phyloP scores from a whole-genome alignment of 2,888 invertebrate species.

The Parapristionchus giblindavisi region DNA sequence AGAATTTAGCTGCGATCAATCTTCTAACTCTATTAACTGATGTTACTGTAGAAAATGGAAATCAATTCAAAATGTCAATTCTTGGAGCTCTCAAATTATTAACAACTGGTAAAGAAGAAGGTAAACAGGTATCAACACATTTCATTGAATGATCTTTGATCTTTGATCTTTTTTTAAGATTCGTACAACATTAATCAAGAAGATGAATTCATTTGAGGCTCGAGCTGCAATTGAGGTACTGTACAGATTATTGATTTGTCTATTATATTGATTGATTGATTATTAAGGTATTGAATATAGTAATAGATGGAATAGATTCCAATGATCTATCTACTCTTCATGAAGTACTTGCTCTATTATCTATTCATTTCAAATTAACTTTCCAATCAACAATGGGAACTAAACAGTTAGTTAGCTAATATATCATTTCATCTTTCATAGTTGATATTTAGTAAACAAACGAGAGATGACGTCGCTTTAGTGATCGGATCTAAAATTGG shows the following conservation, averaged over 20 bases:
- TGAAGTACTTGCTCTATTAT: constrained; percentile 17
- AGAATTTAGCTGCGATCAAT: constrained; percentile 18
- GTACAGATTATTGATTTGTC: not conserved
- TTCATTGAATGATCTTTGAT: not conserved
- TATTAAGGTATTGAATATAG: constrained; percentile 15
- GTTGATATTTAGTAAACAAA: constrained; percentile 22
- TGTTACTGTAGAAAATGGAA: not conserved
- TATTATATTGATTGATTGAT: not conserved
- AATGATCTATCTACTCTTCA: constrained; percentile 12
- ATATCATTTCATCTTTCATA: not conserved
- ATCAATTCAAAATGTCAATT: constrained; percentile 14
- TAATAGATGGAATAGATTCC: constrained; percentile 23
- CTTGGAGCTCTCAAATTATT: constrained; percentile 27
- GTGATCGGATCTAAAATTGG: constrained; percentile 22
- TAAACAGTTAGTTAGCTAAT: constrained; percentile 3
- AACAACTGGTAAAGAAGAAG: constrained; percentile 19
- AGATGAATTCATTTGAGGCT: constrained; percentile 18
- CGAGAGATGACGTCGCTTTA: constrained; percentile 31
- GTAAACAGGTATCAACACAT: not conserved
- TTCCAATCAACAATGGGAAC: constrained; percentile 19
- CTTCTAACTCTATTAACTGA: constrained; percentile 7
- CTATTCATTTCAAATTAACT: constrained; percentile 14
- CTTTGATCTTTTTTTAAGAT: not conserved
- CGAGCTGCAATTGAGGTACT: constrained; percentile 25
- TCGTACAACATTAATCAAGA: constrained; percentile 16